phyloP scores from a whole-genome alignment of 2,113 vertebrate genomes.

The Empidonax alnorum region DNA sequence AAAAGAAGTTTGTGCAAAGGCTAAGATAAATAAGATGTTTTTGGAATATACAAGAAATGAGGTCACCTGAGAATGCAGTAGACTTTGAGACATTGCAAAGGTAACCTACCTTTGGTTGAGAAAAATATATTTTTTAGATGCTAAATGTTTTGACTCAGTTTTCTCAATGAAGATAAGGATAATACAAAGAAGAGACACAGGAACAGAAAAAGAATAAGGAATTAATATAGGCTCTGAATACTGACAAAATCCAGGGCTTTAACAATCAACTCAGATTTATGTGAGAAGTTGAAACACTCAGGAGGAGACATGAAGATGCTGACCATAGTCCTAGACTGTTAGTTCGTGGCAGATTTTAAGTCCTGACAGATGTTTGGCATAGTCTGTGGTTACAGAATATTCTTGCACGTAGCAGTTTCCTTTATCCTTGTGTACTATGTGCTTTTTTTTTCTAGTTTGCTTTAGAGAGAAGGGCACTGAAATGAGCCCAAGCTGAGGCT shows the following conservation, averaged over 20 bases:
- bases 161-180: not conserved
- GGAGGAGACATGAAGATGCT: not conserved
- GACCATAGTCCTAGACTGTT: not conserved
- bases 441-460: not conserved
- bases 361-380: not conserved
- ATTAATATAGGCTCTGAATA: not conserved
- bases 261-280: not conserved
- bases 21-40: constrained; percentile 22
- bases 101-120: not conserved
- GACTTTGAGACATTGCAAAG: not conserved
- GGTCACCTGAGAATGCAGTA: constrained; percentile 17
- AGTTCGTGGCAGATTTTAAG: not conserved
- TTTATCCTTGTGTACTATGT: not conserved
- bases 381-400: not conserved
- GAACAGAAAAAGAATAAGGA: not conserved
- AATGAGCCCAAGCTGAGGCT: not conserved
- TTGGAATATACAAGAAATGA: not conserved
- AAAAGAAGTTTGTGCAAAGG: not conserved
- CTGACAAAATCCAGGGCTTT: not conserved
- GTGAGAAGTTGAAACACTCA: not conserved
- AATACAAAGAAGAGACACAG: not conserved
- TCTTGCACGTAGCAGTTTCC: not conserved
- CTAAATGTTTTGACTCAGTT: not conserved
- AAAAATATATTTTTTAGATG: not conserved
- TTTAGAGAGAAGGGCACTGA: not conserved